Conservation (phyloP, 2,888 invertebrate species). For the Lasioglossum vierecki region DNA sequence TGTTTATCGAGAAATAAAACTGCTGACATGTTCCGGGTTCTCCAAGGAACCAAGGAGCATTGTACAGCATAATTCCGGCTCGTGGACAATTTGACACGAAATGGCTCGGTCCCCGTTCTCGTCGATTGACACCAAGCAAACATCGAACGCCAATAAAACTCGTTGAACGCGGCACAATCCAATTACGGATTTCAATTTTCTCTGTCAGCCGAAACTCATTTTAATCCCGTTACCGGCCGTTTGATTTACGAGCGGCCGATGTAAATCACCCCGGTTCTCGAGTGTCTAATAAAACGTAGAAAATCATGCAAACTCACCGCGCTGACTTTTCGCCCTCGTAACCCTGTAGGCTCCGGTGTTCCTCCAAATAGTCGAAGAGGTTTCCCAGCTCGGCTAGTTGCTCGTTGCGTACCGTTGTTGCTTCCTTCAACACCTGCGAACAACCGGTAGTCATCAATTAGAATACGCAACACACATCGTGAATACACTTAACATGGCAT, state of each 20-base stretch:
- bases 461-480: background rate
- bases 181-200: constrained; percentile 50
- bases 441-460: constrained; percentile 5
- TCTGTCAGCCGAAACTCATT: constrained; percentile 44
- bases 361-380: constrained; percentile 88
- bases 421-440: constrained; percentile 73
- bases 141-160: constrained; percentile 41
- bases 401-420: constrained; percentile 85
- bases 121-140: constrained; percentile 37
- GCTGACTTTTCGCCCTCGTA: constrained; percentile 78
- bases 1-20: background rate
- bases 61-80: background rate
- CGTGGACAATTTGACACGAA: constrained; percentile 20
- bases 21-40: background rate
- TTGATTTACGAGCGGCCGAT: constrained; percentile 53
- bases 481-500: background rate
- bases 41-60: background rate
- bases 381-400: constrained; percentile 89
- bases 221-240: constrained; percentile 47
- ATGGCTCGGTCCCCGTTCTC: constrained; percentile 21
- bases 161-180: constrained; percentile 44
- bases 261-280: constrained; percentile 40
- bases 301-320: constrained; percentile 75
- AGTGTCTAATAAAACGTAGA: constrained; percentile 47
- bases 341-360: constrained; percentile 86